Evolutionary conservation across 2,797 vertebrate genomes (phyloP).

Genomic region (Falco cherrug): DNA sequence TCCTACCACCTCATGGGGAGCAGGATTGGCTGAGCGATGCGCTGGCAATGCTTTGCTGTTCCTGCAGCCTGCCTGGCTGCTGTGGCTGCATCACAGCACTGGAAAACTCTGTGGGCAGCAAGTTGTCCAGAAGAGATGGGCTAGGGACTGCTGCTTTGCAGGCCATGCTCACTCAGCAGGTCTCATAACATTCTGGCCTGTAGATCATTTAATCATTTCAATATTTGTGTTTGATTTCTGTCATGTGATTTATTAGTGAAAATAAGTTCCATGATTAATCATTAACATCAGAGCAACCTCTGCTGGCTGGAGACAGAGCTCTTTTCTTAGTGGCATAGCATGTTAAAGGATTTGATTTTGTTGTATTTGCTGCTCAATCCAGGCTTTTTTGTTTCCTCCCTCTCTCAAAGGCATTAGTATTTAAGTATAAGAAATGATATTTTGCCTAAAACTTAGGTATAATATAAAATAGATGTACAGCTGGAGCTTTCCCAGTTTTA

Average conservation of each 20-base stretch:
- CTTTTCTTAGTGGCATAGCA: neutral
- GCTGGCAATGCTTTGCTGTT: neutral
- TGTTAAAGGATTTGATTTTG: neutral
- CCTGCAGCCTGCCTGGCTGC: neutral
- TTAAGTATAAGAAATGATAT: neutral
- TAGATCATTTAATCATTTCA: neutral
- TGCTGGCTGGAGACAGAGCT: slow-evolving; percentile 60
- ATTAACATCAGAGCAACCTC: slow-evolving; percentile 74
- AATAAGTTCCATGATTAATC: slow-evolving; percentile 30
- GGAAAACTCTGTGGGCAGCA: neutral
- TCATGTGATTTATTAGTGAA: slow-evolving; percentile 10
- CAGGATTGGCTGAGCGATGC: neutral
- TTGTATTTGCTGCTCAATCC: neutral
- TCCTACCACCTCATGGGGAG: neutral
- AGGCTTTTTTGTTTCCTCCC: neutral
- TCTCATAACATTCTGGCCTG: neutral
- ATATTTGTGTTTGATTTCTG: slow-evolving; percentile 27
- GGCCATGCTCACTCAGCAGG: neutral
- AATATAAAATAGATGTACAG: neutral
- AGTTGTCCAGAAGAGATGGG: neutral
- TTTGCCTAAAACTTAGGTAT: slow-evolving; percentile 2
- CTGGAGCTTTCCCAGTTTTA: neutral
- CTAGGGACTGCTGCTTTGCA: neutral
- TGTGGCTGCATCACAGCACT: fast-evolving
- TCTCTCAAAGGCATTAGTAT: neutral